Base-by-base conservation (phyloP, 2,113 vertebrate genomes). In the Tachuris rubrigastra region DNA sequence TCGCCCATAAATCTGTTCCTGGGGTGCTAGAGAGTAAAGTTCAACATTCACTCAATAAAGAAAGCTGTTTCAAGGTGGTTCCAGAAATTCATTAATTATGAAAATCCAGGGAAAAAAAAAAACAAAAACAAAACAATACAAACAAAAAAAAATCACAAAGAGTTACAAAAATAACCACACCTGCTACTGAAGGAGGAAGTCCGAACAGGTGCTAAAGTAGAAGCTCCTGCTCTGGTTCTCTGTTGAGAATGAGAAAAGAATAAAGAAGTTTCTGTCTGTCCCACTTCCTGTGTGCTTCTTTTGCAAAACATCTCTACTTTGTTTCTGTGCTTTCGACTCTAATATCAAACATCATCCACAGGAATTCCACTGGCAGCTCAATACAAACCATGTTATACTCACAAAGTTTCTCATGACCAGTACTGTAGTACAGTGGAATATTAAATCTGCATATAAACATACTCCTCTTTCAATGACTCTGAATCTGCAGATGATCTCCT, bases 141-240 rank as follows among this genome's bases (percentile, higher is more conserved):
- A 44, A 44, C 1, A 3, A 10, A 21, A 42, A 68, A 42, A 27
- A 10, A 31, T 17, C 19, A 31, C 41, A 41, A 69, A 41, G 8
- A 27, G 23, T 50, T 83, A 83, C 63, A 90, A 83, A 91, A 87
- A 77, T 65, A 90, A 77, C 41, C 18, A 81, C 42, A 65, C 33
- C 16, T 46, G 62, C 42, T 88, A 46, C 58, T 22, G 33, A 79
- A 73, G 50, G 46, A 91, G 67, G 87, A 94, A 85, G 82, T 66
- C 27, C 19, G 27, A 65, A 67, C 75, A 96, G 78, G 87, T 90
- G 89, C 80, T 92, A 3, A 62, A 67, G 72, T 16, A 80, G 68
- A 92, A 89, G 37, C 39, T 81, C 60, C 66, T n/a, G 44, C 49
- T 65, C 41, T 60, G 65, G 22, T 68, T 85, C 73, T 91, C 87